These are phyloP conservation scores for Capreolus pygargus DNA, from an alignment of 2,113 vertebrate species.

Conservation along the genomic window DNA sequence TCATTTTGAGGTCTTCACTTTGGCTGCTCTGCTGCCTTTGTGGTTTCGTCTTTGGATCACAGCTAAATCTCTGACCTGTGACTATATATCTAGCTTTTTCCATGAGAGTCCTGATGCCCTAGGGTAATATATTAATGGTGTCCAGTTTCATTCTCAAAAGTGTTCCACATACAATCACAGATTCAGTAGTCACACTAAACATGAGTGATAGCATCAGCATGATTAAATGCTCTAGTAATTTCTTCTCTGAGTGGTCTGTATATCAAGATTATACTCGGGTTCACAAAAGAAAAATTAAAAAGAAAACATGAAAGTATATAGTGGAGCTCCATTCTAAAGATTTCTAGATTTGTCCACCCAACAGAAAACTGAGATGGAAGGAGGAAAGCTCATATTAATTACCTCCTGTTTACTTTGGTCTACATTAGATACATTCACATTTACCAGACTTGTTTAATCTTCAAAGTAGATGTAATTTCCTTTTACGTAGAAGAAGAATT, in stretches of 20 bases:
- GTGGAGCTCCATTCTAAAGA: background rate
- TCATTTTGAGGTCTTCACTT: background rate
- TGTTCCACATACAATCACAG: background rate
- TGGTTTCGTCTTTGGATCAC: background rate
- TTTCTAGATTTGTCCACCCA: background rate
- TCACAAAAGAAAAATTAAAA: background rate
- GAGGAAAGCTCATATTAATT: background rate
- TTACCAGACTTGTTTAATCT: background rate
- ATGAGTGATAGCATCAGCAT: background rate
- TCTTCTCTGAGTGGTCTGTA: background rate
- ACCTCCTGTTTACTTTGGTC: background rate
- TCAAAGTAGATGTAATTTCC: background rate
- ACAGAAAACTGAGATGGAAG: background rate
- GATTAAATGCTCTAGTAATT: background rate
- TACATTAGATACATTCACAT: background rate
- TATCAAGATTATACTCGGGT: background rate
- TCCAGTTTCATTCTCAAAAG: background rate
- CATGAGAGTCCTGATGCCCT: background rate
- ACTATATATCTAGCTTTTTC: background rate
- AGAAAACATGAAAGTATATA: background rate
- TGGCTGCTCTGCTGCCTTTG: background rate
- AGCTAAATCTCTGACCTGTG: background rate
- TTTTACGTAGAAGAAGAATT: background rate
- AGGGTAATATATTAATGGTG: background rate
- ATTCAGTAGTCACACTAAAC: background rate